These are phyloP conservation scores for Agriotes lineatus DNA, from an alignment of 2,888 invertebrate species.

Conservation along the genomic window DNA sequence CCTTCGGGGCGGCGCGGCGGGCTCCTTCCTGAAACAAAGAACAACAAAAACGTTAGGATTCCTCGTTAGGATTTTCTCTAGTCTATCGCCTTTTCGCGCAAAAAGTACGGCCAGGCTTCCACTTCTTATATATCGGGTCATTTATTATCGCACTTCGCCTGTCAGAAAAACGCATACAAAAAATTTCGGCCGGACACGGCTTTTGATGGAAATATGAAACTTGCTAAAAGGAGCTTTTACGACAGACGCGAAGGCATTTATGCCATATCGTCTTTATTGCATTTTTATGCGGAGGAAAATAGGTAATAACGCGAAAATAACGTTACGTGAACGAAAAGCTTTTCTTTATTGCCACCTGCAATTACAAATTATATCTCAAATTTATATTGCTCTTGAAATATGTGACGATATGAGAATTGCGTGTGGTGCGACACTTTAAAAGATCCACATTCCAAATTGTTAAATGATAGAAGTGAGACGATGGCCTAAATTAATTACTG, in stretches of 20 bases:
- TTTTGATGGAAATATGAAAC: conserved; percentile 36
- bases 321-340: too few relatives aligned
- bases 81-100: conserved; percentile 26
- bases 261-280: conserved; percentile 8
- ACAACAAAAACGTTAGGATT: conserved; percentile 41
- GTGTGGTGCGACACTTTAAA: too few relatives aligned
- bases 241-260: background rate
- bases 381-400: too few relatives aligned
- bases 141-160: conserved; percentile 45
- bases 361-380: too few relatives aligned
- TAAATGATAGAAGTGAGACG: too few relatives aligned
- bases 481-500: too few relatives aligned
- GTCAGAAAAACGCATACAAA: conserved; percentile 44
- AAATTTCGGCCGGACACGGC: conserved; percentile 37
- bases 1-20: conserved; percentile 15
- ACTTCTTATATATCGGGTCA: conserved; percentile 41
- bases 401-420: too few relatives aligned
- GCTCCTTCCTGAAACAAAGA: conserved; percentile 40
- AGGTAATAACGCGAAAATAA: too few relatives aligned
- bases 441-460: too few relatives aligned
- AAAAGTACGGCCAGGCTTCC: conserved; percentile 39
- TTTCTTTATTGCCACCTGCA: too few relatives aligned
- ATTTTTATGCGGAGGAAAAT: background rate
- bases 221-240: conserved; percentile 17
- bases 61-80: conserved; percentile 36